phyloP scores from a whole-genome alignment of 2,113 vertebrate genomes.

The Toxostoma redivivum region DNA sequence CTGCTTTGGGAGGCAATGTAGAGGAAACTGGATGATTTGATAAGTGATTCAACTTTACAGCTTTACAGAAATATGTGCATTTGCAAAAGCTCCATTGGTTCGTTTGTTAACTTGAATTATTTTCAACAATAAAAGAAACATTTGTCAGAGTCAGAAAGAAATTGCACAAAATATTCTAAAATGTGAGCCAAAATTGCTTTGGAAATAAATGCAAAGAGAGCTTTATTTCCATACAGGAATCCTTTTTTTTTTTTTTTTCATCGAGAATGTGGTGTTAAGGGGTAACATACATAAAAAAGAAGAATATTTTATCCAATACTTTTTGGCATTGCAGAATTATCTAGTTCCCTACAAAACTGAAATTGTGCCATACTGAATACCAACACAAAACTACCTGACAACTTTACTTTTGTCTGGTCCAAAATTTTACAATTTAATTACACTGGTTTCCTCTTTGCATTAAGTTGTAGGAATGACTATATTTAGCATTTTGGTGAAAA shows the following conservation, averaged over 20 bases:
- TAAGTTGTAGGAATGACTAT: not conserved
- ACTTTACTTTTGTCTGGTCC: not conserved
- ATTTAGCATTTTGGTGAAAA: not conserved
- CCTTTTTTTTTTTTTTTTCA: not conserved
- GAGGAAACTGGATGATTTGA: constrained; percentile 47
- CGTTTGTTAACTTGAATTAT: constrained; percentile 55
- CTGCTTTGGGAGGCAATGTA: constrained; percentile 16
- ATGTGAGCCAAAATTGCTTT: not conserved
- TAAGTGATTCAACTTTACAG: constrained; percentile 52
- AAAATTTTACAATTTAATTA: not conserved
- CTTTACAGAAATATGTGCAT: constrained; percentile 43
- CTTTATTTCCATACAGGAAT: not conserved
- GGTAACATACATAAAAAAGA: not conserved
- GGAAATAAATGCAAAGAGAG: not conserved
- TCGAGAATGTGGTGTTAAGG: not conserved
- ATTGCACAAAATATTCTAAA: not conserved
- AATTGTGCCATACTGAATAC: not conserved
- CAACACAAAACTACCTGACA: not conserved
- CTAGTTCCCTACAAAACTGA: not conserved
- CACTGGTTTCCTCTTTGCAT: not conserved
- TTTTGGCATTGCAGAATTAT: not conserved
- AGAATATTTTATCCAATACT: not conserved
- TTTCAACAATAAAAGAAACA: constrained; percentile 37
- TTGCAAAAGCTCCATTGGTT: constrained; percentile 7
- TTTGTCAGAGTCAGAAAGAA: constrained; percentile 39